Evolutionary conservation across 2,888 invertebrate genomes (phyloP).

Genomic region (Synanthedon formicaeformis): DNA sequence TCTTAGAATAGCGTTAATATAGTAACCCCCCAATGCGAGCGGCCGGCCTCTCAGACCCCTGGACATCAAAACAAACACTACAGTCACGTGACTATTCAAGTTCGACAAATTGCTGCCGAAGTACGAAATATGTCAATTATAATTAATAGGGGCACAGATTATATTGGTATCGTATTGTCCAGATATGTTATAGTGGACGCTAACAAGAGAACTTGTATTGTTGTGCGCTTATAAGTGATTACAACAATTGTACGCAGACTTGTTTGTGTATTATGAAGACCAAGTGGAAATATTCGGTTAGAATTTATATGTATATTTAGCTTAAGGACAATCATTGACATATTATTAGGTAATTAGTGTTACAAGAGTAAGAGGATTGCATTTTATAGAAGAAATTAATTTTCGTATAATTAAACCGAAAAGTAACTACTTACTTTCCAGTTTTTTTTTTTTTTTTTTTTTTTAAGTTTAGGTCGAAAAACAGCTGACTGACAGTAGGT

Average conservation of each 20-base stretch:
- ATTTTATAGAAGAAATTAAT: too few relatives aligned
- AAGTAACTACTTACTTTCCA: too few relatives aligned
- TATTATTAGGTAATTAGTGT: too few relatives aligned
- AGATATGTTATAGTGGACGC: slow-evolving; percentile 22
- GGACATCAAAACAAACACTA: slow-evolving; percentile 65
- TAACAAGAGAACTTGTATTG: slow-evolving; percentile 19
- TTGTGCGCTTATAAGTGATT: neutral
- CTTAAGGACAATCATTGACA: too few relatives aligned
- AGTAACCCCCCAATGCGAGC: slow-evolving; percentile 1
- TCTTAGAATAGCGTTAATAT: neutral
- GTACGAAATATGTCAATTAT: slow-evolving; percentile 68
- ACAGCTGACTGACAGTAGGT: too few relatives aligned
- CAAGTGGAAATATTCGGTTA: too few relatives aligned
- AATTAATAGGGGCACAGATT: slow-evolving; percentile 58
- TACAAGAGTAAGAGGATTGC: too few relatives aligned
- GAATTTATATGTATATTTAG: too few relatives aligned
- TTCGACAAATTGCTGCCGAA: slow-evolving; percentile 51
- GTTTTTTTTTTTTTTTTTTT: too few relatives aligned
- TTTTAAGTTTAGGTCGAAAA: too few relatives aligned
- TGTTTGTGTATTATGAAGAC: neutral
- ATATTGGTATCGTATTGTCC: slow-evolving; percentile 46
- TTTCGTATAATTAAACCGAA: too few relatives aligned
- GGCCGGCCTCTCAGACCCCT: slow-evolving; percentile 16
- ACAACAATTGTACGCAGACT: neutral
- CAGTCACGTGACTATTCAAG: slow-evolving; percentile 48